Evolutionary conservation across 2,113 vertebrate species (phyloP).

Genomic region (Camelus dromedarius): DNA sequence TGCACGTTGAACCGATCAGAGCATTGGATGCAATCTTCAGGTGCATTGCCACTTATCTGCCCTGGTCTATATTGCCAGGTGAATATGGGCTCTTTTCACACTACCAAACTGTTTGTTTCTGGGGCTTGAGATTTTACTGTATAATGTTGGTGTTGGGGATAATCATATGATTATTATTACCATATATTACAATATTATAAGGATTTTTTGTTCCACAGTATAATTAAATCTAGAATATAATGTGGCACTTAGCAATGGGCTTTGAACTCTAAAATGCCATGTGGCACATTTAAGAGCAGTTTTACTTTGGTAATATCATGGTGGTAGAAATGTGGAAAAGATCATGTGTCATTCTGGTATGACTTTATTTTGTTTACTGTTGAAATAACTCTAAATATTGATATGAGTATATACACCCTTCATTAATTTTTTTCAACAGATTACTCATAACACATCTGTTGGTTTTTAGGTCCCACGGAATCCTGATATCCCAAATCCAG

Average conservation of each 20-base stretch:
- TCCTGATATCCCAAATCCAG: constrained; percentile 92
- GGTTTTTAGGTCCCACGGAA: constrained; percentile 91
- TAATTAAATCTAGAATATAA: constrained; percentile 37
- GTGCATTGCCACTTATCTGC: background rate
- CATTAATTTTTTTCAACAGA: constrained; percentile 44
- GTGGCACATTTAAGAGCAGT: constrained; percentile 1
- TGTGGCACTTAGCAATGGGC: constrained; percentile 13
- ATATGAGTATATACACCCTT: background rate
- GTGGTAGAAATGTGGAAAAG: constrained; percentile 47
- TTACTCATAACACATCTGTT: constrained; percentile 56
- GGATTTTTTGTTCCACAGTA: constrained; percentile 20
- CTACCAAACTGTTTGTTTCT: constrained; percentile 31
- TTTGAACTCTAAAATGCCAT: constrained; percentile 40
- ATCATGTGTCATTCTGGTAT: constrained; percentile 9
- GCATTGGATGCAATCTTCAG: constrained; percentile 8
- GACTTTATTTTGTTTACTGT: background rate
- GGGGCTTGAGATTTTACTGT: constrained; percentile 46
- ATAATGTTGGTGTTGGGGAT: constrained; percentile 15
- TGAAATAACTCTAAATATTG: constrained; percentile 54
- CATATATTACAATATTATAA: background rate
- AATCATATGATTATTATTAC: background rate
- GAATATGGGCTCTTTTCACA: background rate
- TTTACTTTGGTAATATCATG: background rate
- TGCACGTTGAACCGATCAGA: background rate
- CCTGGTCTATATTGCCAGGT: constrained; percentile 5